Evolutionary conservation across 2,888 invertebrate genomes (phyloP).

Genomic region (Pachydiplax longipennis): DNA sequence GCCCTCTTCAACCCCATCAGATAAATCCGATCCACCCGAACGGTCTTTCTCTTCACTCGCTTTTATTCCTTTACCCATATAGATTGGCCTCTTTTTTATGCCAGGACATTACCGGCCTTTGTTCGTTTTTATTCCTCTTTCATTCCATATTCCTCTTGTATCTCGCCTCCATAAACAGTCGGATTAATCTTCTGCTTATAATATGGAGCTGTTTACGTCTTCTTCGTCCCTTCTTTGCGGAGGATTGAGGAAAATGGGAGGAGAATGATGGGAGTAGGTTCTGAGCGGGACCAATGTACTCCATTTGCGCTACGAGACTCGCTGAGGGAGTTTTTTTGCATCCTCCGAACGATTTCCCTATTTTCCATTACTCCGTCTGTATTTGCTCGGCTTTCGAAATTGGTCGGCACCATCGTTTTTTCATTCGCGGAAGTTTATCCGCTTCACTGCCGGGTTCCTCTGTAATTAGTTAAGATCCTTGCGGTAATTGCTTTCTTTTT

Average conservation of each 20-base stretch:
- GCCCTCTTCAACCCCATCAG: not conserved
- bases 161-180: not conserved
- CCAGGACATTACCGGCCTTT: not conserved
- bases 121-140: not conserved
- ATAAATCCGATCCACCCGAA: not conserved
- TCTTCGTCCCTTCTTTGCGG: not conserved
- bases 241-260: not conserved
- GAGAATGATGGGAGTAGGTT: not conserved
- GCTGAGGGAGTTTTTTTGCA: not conserved
- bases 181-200: not conserved
- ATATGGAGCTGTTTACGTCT: not conserved
- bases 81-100: not conserved
- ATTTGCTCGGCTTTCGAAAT: no score
- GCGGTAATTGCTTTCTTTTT: no score
- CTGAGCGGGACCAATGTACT: not conserved
- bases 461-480: no score
- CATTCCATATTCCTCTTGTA: not conserved
- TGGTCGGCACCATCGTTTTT: no score
- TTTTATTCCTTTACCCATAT: not conserved
- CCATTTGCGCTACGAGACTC: not conserved
- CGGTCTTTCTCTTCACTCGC: not conserved
- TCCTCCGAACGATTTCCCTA: no score
- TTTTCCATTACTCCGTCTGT: no score
- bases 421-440: no score
- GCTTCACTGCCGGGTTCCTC: no score